Percentiles rank a stretch among this genome's conserved stretches.
These are phyloP conservation scores for Musca vetustissima DNA, from an alignment of 1,140 invertebrate species.

Conservation along the genomic window DNA sequence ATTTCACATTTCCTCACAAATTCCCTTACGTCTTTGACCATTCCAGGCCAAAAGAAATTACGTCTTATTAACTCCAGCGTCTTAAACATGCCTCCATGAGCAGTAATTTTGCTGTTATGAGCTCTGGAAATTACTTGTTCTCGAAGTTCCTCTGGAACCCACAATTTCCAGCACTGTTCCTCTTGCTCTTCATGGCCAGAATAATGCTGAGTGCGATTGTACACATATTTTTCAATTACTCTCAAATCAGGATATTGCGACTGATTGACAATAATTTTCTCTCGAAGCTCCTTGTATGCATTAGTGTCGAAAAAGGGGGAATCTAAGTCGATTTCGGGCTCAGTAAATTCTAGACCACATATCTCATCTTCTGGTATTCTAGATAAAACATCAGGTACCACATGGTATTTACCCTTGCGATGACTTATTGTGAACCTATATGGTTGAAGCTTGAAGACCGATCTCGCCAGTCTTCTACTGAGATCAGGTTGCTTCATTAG, in stretches of 20 bases:
- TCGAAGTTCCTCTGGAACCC: too few relatives aligned
- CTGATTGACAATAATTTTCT: background rate
- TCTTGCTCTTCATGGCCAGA: too few relatives aligned
- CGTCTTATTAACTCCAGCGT: background rate
- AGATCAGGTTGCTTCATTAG: constrained; percentile 45
- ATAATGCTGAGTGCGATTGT: too few relatives aligned
- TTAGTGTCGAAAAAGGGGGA: background rate
- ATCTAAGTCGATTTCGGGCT: background rate
- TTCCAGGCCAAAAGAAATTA: background rate
- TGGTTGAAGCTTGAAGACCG: constrained; percentile 37
- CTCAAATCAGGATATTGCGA: too few relatives aligned
- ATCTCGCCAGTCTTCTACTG: constrained; percentile 38
- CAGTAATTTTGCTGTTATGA: background rate
- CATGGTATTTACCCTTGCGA: background rate
- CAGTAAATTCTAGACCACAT: background rate
- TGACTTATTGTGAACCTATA: constrained; percentile 27
- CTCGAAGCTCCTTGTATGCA: background rate
- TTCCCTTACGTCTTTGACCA: background rate
- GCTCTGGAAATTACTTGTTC: background rate
- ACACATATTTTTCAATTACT: too few relatives aligned
- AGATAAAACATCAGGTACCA: background rate
- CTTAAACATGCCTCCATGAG: background rate
- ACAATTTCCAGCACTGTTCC: background rate
- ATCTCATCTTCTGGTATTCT: background rate
- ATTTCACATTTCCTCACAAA: too few relatives aligned